Evolutionary conservation across 2,888 invertebrate genomes (phyloP).

Genomic region (Ischnus inquisitorius): DNA sequence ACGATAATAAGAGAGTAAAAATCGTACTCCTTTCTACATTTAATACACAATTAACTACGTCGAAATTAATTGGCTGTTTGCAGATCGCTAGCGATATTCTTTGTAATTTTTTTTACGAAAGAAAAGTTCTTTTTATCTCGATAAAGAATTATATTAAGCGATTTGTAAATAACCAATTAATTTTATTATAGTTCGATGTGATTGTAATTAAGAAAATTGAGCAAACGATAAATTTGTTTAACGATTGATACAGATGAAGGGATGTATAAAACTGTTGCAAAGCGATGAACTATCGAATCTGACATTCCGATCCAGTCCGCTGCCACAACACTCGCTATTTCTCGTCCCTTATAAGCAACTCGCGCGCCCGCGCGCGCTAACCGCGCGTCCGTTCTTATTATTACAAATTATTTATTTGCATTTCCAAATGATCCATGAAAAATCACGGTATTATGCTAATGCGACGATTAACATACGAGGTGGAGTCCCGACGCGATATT

Average conservation of each 20-base stretch:
- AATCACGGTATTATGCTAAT: slow-evolving; percentile 86
- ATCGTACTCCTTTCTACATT: slow-evolving; percentile 1
- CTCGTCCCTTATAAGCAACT: slow-evolving; percentile 19
- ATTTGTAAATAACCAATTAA: not conserved
- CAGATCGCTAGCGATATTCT: not conserved
- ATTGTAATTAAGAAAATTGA: not conserved
- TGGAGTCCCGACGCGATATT: slow-evolving; percentile 84
- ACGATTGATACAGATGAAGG: not conserved
- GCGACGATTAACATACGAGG: slow-evolving; percentile 84
- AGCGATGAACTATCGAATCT: slow-evolving; percentile 68
- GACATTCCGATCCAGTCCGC: slow-evolving; percentile 66
- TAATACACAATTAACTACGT: not conserved
- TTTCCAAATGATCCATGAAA: slow-evolving; percentile 85
- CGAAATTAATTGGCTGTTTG: slow-evolving; percentile 4
- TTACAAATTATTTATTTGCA: slow-evolving; percentile 86
- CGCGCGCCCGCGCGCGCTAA: slow-evolving; percentile 69
- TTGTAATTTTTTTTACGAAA: too few relatives aligned
- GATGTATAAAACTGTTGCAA: slow-evolving; percentile 53
- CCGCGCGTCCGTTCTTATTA: slow-evolving; percentile 81
- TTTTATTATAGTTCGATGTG: not conserved
- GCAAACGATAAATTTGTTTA: not conserved
- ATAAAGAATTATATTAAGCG: too few relatives aligned
- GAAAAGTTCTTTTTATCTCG: too few relatives aligned
- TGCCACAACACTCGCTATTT: slow-evolving; percentile 69
- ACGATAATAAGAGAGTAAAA: slow-evolving; percentile 35